A percentile compares a stretch with the other conserved stretches of the same genome.
Conservation (phyloP, 2,113 vertebrate genomes). For the Xenotilapia leptura region DNA sequence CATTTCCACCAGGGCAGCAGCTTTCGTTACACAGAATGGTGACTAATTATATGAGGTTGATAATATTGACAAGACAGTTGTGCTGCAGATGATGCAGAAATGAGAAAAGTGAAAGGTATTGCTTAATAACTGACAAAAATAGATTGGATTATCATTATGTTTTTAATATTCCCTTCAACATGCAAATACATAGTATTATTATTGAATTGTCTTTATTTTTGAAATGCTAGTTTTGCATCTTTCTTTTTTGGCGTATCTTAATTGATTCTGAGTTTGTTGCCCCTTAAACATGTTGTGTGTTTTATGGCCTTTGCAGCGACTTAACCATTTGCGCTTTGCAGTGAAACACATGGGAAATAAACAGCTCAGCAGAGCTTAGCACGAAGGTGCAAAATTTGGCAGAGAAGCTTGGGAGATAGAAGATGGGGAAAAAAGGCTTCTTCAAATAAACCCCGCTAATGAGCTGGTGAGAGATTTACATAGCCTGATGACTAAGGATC, state of each 20-base stretch:
- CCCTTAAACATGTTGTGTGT: background rate
- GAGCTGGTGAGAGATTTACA: conserved; percentile 44
- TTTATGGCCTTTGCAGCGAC: background rate
- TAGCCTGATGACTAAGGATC: conserved; percentile 55
- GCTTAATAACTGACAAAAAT: background rate
- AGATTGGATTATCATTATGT: background rate
- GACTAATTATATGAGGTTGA: conserved; percentile 63
- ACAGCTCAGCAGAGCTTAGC: background rate
- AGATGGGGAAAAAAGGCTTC: conserved; percentile 16
- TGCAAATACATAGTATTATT: background rate
- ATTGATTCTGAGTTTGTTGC: background rate
- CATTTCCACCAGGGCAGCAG: conserved; percentile 57
- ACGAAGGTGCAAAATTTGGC: conserved; percentile 14
- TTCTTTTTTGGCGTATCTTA: background rate
- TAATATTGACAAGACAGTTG: conserved; percentile 61
- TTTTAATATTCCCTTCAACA: background rate
- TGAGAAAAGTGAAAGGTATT: conserved; percentile 39
- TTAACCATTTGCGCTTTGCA: background rate
- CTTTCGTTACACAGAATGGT: conserved; percentile 51
- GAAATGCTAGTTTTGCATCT: background rate
- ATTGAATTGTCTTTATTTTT: background rate
- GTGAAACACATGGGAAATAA: background rate
- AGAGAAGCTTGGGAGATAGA: background rate
- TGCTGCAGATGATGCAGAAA: conserved; percentile 38
- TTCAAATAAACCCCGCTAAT: conserved; percentile 43